A percentile compares a stretch with the other conserved stretches of the same genome.
These are phyloP conservation scores for Edolisoma coerulescens DNA, from an alignment of 2,113 vertebrate genomes.

Conservation along the genomic window DNA sequence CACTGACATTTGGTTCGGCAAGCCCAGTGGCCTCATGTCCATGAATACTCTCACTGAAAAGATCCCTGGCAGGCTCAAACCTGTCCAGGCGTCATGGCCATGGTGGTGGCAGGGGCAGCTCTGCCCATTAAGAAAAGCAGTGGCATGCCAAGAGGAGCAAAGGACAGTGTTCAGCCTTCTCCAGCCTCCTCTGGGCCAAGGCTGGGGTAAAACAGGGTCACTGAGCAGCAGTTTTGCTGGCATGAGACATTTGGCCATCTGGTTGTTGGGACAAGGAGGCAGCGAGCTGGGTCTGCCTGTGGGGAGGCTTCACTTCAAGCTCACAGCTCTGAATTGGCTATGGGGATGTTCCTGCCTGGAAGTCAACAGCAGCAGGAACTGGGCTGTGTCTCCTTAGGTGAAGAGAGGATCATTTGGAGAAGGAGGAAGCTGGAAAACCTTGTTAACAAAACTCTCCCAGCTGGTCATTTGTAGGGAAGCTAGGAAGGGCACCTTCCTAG, in stretches of 20 bases:
- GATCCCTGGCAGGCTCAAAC: background rate
- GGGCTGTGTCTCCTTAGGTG: background rate
- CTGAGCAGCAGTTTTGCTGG: background rate
- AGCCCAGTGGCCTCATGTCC: rapidly evolving
- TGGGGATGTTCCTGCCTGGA: background rate
- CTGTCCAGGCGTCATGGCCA: background rate
- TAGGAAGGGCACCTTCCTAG: no score
- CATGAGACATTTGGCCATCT: background rate
- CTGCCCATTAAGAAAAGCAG: background rate
- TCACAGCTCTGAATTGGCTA: background rate
- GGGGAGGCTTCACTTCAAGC: background rate
- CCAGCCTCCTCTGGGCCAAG: background rate
- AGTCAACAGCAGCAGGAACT: background rate
- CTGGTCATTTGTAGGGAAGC: background rate
- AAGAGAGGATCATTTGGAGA: background rate
- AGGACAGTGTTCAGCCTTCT: background rate
- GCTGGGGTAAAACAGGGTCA: rapidly evolving
- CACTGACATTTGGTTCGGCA: rapidly evolving
- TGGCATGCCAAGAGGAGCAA: background rate
- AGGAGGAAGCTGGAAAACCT: background rate
- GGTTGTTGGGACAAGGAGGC: background rate
- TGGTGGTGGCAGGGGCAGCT: background rate
- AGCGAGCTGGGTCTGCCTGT: rapidly evolving
- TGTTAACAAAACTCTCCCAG: background rate
- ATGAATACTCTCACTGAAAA: background rate